A percentile compares a stretch with the other conserved stretches of the same genome.
Conservation (phyloP, 2,888 invertebrate species). For the Drosophila macrospina region DNA sequence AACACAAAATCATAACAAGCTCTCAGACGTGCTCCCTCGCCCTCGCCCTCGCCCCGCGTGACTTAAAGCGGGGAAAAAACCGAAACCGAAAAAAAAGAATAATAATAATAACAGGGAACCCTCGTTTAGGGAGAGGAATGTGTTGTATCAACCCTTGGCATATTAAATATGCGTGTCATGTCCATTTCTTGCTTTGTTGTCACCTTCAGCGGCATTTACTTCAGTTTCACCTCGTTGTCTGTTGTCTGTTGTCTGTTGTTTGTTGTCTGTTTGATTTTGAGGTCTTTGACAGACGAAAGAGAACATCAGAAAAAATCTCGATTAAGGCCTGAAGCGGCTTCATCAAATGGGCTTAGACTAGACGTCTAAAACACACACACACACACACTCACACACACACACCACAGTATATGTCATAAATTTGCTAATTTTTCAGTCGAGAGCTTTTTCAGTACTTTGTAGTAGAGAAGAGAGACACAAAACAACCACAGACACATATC, state of each 20-base stretch:
- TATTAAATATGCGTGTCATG: slow-evolving; percentile 80
- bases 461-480: slow-evolving; percentile 32
- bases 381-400: not conserved
- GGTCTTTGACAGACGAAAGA: slow-evolving; percentile 40
- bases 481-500: slow-evolving; percentile 22
- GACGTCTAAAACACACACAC: slow-evolving; percentile 34
- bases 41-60: slow-evolving; percentile 14
- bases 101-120: not conserved
- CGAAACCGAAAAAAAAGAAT: slow-evolving; percentile 3
- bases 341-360: slow-evolving; percentile 52
- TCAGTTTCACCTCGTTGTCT: slow-evolving; percentile 25
- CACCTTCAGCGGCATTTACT: slow-evolving; percentile 65
- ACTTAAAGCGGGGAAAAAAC: too few relatives aligned
- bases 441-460: slow-evolving; percentile 60
- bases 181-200: slow-evolving; percentile 70
- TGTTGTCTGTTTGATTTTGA: slow-evolving; percentile 38
- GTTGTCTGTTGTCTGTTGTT: slow-evolving; percentile 16
- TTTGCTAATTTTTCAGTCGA: slow-evolving; percentile 50
- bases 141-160: slow-evolving; percentile 16
- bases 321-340: slow-evolving; percentile 34
- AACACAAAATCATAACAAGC: slow-evolving; percentile 72
- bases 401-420: slow-evolving; percentile 25
- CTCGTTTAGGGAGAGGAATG: slow-evolving; percentile 6
- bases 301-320: slow-evolving; percentile 8
- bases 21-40: slow-evolving; percentile 50